A percentile compares a stretch with the other conserved stretches of the same genome.
These are phyloP conservation scores for Yponomeuta sedellus DNA, from an alignment of 2,888 invertebrate species.

Conservation along the genomic window DNA sequence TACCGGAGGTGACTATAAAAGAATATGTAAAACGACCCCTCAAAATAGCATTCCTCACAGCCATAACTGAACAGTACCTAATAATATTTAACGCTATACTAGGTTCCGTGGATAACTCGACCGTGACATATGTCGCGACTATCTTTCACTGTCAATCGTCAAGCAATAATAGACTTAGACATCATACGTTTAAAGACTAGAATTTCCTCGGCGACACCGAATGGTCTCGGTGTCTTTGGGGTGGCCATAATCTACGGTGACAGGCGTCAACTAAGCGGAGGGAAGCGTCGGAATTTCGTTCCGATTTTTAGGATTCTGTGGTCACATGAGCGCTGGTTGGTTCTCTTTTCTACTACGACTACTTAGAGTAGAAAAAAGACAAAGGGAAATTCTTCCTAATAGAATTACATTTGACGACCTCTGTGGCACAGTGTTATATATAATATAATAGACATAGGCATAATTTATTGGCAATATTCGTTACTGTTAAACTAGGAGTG, in stretches of 20 bases:
- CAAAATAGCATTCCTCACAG: neutral
- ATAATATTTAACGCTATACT: neutral
- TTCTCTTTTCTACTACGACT: too few species aligned
- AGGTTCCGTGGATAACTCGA: neutral
- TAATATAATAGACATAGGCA: too few species aligned
- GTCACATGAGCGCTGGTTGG: too few species aligned
- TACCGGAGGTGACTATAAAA: too few species aligned
- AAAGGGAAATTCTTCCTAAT: too few species aligned
- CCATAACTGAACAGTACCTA: neutral
- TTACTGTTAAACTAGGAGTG: too few species aligned
- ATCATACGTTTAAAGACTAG: neutral
- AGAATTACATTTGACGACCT: too few species aligned
- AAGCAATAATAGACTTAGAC: neutral
- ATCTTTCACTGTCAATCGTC: neutral
- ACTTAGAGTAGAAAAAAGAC: too few species aligned
- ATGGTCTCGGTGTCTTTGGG: neutral
- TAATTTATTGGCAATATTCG: too few species aligned
- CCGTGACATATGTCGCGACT: neutral
- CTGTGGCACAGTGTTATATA: too few species aligned
- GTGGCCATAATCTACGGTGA: conserved; percentile 2
- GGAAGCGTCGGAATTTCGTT: neutral
- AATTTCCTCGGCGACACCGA: neutral
- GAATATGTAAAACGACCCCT: neutral
- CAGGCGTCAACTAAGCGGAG: conserved; percentile 5
- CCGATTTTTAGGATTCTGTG: neutral